Evolutionary conservation across 2,888 invertebrate species (phyloP).

Genomic region (Gastrophysa polygoni): DNA sequence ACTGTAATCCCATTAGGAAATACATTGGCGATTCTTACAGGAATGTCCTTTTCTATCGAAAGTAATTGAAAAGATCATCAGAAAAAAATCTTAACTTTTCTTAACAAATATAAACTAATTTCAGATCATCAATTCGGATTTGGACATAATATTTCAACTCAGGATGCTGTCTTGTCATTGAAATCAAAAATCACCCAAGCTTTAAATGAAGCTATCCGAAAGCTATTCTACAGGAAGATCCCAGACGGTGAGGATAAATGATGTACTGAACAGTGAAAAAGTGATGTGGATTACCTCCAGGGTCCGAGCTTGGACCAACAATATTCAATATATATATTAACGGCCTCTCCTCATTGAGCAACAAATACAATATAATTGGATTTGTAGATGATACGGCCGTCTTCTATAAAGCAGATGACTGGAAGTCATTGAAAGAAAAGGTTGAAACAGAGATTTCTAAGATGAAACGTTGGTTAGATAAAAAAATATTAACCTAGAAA

Average conservation of each 20-base stretch:
- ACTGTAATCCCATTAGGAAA: no score
- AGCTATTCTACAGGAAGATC: background rate
- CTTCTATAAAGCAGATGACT: background rate
- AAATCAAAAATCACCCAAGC: background rate
- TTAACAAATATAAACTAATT: background rate
- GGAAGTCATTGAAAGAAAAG: background rate
- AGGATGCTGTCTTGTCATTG: slow-evolving; percentile 9
- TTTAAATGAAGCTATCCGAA: background rate
- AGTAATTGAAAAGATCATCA: background rate
- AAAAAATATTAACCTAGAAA: background rate
- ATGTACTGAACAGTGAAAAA: background rate
- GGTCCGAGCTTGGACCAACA: background rate
- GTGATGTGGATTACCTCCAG: background rate
- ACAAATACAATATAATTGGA: background rate
- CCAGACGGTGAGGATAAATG: background rate
- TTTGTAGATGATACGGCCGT: background rate
- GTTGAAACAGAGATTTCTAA: background rate
- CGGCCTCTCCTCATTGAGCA: background rate
- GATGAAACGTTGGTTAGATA: background rate
- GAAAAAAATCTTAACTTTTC: background rate
- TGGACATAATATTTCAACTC: slow-evolving; percentile 3
- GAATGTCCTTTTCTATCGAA: no score
- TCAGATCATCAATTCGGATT: slow-evolving; percentile 6
- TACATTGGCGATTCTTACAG: no score
- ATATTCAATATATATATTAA: background rate